Evolutionary conservation across 2,113 vertebrate species (phyloP).

Genomic region (Anguilla rostrata): DNA sequence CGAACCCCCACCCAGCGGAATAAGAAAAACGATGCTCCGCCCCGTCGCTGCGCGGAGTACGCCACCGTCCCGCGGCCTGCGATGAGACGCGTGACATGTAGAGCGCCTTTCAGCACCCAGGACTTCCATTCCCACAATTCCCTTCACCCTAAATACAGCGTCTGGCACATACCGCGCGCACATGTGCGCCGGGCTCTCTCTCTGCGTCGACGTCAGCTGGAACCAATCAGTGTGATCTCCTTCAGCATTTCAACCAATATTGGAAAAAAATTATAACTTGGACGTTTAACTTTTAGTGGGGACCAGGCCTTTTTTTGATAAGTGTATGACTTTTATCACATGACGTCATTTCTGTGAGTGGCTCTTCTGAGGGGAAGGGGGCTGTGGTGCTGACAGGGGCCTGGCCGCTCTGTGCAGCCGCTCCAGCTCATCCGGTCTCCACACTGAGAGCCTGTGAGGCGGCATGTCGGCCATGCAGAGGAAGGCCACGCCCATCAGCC

Average conservation of each 20-base stretch:
- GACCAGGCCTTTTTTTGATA: background rate
- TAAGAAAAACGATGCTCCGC: background rate
- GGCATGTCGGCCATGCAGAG: background rate
- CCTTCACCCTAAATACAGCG: background rate
- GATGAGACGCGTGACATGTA: background rate
- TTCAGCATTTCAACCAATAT: no score
- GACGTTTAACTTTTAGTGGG: no score
- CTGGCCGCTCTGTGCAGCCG: background rate
- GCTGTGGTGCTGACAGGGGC: background rate
- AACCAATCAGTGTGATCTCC: slow-evolving; percentile 2
- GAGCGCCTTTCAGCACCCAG: no score
- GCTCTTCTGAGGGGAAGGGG: background rate
- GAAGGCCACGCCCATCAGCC: background rate
- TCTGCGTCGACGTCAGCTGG: background rate
- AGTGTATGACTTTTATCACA: background rate
- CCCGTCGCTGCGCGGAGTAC: background rate
- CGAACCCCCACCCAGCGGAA: background rate
- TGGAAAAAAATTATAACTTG: no score
- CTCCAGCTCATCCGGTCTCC: background rate
- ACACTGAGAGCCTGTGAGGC: background rate
- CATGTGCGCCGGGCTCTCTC: background rate
- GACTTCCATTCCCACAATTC: no score
- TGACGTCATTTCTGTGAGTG: background rate
- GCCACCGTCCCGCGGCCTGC: no score
- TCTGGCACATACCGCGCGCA: background rate